These are phyloP conservation scores for Monomorium pharaonis DNA, from an alignment of 1,140 invertebrate species.

Conservation along the genomic window DNA sequence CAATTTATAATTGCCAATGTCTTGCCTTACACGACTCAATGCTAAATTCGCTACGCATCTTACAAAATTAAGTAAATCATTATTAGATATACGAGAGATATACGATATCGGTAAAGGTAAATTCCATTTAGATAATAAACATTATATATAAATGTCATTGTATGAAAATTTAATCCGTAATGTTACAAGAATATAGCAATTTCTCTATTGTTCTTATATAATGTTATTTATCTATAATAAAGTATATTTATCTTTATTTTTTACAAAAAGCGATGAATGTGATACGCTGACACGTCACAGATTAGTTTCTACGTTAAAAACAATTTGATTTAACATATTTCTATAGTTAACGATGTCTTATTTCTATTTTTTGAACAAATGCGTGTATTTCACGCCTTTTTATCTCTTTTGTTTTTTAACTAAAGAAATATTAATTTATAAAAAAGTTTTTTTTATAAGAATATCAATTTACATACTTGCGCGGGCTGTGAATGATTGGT, in stretches of 20 bases:
- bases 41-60: not conserved
- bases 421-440: too few relatives aligned
- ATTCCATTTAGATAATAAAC: too few relatives aligned
- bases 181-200: not conserved
- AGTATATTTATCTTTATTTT: not conserved
- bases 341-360: too few relatives aligned
- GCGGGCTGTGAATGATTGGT: not conserved
- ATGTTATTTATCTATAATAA: not conserved
- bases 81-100: not conserved
- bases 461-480: not conserved
- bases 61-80: conserved; percentile 3
- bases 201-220: not conserved
- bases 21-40: not conserved
- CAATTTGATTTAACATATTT: too few relatives aligned
- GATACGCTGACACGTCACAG: not conserved
- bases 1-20: not conserved
- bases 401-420: not conserved
- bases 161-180: conserved; percentile 1
- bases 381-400: not conserved
- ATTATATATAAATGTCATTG: conserved; percentile 14
- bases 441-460: not conserved
- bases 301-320: not conserved
- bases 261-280: not conserved
- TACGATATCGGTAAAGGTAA: not conserved
- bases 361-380: not conserved